phyloP scores from a whole-genome alignment of 2,113 vertebrate species.

The Myotis yumanensis region DNA sequence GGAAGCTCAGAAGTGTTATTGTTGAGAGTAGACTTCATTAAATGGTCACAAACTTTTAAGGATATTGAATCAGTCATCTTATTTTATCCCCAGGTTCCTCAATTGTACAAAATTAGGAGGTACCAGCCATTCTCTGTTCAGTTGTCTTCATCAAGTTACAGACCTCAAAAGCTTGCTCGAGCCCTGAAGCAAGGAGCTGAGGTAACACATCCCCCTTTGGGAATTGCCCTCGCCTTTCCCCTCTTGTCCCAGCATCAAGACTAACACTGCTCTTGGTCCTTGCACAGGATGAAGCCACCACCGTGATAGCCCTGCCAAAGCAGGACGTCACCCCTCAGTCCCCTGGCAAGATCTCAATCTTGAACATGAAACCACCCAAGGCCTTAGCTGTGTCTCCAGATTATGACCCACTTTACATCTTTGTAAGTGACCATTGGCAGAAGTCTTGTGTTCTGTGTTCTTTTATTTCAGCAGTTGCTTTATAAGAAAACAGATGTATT shows the following conservation, averaged over 20 bases:
- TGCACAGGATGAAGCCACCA: constrained; percentile 85
- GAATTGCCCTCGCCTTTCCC: background rate
- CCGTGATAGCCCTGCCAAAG: constrained; percentile 47
- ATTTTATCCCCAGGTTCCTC: constrained; percentile 88
- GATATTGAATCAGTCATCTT: background rate
- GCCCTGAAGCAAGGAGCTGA: constrained; percentile 85
- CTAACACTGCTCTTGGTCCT: constrained; percentile 46
- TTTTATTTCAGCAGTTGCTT: background rate
- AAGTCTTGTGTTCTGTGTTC: background rate
- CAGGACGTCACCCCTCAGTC: background rate
- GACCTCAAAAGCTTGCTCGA: constrained; percentile 78
- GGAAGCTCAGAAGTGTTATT: background rate
- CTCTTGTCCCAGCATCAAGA: background rate
- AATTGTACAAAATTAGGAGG: constrained; percentile 86
- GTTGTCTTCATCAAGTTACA: constrained; percentile 82
- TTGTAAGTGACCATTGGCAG: constrained; percentile 86
- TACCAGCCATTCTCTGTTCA: constrained; percentile 85
- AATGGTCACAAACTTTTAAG: background rate
- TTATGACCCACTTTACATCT: constrained; percentile 88
- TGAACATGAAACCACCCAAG: constrained; percentile 86
- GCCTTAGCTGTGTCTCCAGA: constrained; percentile 81
- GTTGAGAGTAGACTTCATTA: background rate
- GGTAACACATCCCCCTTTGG: constrained; percentile 80
- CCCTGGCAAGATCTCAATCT: constrained; percentile 64
- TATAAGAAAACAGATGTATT: background rate